phyloP scores from a whole-genome alignment of 2,797 vertebrate species.

The Cheracebus regulus region DNA sequence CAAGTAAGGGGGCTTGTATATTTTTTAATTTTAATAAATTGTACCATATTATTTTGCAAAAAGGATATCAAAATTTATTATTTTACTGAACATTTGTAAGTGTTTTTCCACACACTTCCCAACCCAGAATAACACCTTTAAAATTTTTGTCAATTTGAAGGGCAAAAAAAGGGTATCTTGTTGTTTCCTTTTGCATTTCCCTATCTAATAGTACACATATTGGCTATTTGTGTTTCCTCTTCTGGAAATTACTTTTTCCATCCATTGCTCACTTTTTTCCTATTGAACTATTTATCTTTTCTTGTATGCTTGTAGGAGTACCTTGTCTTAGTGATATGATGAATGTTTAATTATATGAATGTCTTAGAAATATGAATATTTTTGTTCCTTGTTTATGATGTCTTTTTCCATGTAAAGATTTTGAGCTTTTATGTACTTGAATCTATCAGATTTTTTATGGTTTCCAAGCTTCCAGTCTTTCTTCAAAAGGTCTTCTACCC shows the following conservation, averaged over 20 bases:
- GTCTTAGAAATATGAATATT: neutral
- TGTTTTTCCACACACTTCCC: neutral
- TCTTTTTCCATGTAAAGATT: neutral
- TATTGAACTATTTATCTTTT: neutral
- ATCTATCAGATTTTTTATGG: neutral
- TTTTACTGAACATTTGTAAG: neutral
- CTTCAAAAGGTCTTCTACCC: neutral
- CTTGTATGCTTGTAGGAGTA: neutral
- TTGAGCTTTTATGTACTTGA: neutral
- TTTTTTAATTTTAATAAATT: conserved; percentile 23
- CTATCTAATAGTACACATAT: neutral
- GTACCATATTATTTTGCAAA: neutral
- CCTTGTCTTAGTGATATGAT: neutral
- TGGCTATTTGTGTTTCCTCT: neutral
- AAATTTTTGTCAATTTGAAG: neutral
- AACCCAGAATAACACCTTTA: neutral
- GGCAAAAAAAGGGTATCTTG: neutral
- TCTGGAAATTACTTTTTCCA: neutral
- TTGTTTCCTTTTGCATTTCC: neutral
- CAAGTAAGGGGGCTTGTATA: neutral
- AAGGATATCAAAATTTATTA: neutral
- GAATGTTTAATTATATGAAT: neutral
- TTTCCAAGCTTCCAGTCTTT: neutral
- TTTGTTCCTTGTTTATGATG: neutral
- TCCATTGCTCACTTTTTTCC: neutral